Conservation (phyloP, 2,888 invertebrate genomes). For the Metacarcinus magister region DNA sequence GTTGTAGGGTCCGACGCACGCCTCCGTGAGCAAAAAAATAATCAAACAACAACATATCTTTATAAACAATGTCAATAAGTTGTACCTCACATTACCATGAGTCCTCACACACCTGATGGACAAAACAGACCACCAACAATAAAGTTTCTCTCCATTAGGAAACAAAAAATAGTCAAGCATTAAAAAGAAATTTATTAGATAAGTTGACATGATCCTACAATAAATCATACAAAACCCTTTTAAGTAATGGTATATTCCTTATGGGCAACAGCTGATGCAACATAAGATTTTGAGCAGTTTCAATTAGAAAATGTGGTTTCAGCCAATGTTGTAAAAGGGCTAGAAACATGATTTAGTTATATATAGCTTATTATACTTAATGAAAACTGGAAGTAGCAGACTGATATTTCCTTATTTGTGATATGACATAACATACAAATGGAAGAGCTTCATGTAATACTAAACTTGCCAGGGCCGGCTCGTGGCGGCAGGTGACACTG, state of each 20-base stretch:
- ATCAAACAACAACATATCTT: too few relatives aligned
- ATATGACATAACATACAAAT: constrained; percentile 76
- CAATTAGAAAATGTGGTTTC: constrained; percentile 75
- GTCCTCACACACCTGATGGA: not conserved
- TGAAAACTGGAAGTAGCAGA: constrained; percentile 71
- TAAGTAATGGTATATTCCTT: constrained; percentile 71
- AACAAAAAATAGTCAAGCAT: constrained; percentile 69
- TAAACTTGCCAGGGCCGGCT: constrained; percentile 79
- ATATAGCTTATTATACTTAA: constrained; percentile 75
- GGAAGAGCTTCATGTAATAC: constrained; percentile 80
- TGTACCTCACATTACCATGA: too few relatives aligned
- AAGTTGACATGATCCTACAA: constrained; percentile 81
- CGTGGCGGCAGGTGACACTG: constrained; percentile 73
- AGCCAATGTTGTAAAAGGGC: constrained; percentile 75
- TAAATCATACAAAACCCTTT: constrained; percentile 81
- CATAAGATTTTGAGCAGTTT: constrained; percentile 77
- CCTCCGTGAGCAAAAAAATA: too few relatives aligned
- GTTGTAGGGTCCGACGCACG: too few relatives aligned
- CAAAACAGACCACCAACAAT: not conserved
- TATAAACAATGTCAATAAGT: too few relatives aligned
- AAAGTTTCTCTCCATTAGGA: not conserved
- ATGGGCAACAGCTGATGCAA: constrained; percentile 77
- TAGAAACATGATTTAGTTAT: constrained; percentile 71
- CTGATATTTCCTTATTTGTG: constrained; percentile 72
- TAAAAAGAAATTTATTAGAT: constrained; percentile 82